Conservation (phyloP, 2,797 vertebrate species). For the Trichosurus vulpecula region DNA sequence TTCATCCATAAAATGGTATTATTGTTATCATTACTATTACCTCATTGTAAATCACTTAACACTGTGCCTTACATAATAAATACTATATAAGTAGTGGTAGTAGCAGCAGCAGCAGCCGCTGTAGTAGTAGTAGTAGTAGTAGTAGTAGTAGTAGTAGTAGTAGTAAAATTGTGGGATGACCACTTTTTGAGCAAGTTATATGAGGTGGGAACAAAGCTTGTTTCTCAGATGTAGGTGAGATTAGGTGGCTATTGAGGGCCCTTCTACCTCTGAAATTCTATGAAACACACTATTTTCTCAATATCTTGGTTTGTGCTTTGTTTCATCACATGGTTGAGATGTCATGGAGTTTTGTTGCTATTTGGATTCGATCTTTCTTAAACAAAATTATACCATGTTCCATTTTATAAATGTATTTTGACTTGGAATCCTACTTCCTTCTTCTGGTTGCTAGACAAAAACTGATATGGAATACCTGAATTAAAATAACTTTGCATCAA, state of each 20-base stretch:
- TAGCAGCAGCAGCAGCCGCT: no score
- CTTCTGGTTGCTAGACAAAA: background rate
- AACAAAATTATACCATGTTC: background rate
- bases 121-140: no score
- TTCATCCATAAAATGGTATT: background rate
- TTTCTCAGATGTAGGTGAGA: background rate
- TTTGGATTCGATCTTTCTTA: constrained; percentile 38
- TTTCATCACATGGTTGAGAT: background rate
- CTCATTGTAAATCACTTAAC: background rate
- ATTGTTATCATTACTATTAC: background rate
- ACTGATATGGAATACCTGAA: background rate
- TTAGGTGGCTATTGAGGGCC: no score
- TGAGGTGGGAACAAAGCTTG: background rate
- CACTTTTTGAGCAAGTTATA: background rate
- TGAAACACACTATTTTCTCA: background rate
- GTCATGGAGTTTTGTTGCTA: background rate
- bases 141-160: background rate
- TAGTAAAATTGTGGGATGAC: background rate
- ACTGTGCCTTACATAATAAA: background rate
- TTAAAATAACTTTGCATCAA: background rate
- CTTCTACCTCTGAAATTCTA: background rate
- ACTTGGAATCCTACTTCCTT: background rate
- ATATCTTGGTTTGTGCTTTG: background rate
- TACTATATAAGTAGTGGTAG: background rate
- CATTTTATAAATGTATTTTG: constrained; percentile 14